phyloP scores from a whole-genome alignment of 2,888 invertebrate genomes.

The Sturmia bella region DNA sequence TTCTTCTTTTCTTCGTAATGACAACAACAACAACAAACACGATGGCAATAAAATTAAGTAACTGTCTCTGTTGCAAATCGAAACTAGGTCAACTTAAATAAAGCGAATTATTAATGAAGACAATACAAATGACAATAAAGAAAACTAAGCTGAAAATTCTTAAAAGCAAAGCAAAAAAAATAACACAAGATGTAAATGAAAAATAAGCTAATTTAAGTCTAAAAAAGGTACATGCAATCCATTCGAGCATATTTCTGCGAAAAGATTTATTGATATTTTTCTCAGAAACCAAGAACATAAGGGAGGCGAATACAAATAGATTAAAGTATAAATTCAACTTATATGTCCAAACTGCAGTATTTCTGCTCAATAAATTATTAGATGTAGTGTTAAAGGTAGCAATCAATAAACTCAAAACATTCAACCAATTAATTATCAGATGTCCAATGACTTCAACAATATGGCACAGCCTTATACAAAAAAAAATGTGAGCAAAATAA shows the following conservation, averaged over 20 bases:
- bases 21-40: background rate
- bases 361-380: too few species aligned
- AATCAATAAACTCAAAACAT: too few species aligned
- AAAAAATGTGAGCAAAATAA: too few species aligned
- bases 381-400: too few species aligned
- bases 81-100: constrained; percentile 63
- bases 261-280: background rate
- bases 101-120: constrained; percentile 62
- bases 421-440: too few species aligned
- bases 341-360: too few species aligned
- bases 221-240: constrained; percentile 20
- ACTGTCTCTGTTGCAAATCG: constrained; percentile 21
- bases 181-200: constrained; percentile 7
- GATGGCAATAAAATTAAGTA: background rate
- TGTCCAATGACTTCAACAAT: too few species aligned
- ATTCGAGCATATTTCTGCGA: constrained; percentile 1
- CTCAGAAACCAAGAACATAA: too few species aligned
- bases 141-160: constrained; percentile 22
- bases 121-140: constrained; percentile 45
- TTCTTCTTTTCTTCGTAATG: background rate
- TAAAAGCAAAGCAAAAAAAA: background rate
- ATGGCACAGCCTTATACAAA: too few species aligned
- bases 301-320: too few species aligned
- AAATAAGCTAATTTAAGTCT: constrained; percentile 31
- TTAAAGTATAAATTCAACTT: too few species aligned